Conservation (phyloP, 2,797 vertebrate species). For the Chelon labrosus region DNA sequence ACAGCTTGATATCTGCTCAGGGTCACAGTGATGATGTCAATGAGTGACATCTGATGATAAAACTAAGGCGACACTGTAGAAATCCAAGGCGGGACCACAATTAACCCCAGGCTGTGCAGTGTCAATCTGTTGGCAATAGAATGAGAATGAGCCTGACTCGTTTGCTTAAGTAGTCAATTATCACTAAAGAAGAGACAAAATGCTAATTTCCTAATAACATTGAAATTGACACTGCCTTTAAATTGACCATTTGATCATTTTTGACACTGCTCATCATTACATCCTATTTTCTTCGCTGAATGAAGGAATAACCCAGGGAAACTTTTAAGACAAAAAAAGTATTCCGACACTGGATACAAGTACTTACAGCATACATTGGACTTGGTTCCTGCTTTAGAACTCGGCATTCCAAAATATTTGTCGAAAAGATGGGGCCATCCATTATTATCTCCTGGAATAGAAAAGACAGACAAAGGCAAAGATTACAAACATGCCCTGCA, state of each 20-base stretch:
- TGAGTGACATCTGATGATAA: neutral
- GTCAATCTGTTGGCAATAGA: neutral
- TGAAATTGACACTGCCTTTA: neutral
- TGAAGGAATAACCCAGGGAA: too few species aligned
- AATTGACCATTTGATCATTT: too few species aligned
- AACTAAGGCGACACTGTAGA: neutral
- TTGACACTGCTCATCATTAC: too few species aligned
- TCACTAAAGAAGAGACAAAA: neutral
- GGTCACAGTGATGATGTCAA: neutral
- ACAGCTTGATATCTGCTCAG: neutral
- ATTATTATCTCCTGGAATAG: constrained; percentile 91
- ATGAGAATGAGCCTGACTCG: neutral
- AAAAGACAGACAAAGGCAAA: constrained; percentile 27
- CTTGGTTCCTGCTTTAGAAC: constrained; percentile 77
- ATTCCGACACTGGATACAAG: neutral
- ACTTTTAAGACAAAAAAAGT: too few species aligned
- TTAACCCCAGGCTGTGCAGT: neutral
- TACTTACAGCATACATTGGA: constrained; percentile 91
- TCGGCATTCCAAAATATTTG: constrained; percentile 89
- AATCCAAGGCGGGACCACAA: neutral
- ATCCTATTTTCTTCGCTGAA: too few species aligned
- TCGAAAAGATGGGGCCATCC: constrained; percentile 96
- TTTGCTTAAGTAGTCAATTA: neutral
- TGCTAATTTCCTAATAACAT: neutral
- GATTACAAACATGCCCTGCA: neutral